phyloP scores from a whole-genome alignment of 2,888 invertebrate species.

The Athripsodes cinereus region DNA sequence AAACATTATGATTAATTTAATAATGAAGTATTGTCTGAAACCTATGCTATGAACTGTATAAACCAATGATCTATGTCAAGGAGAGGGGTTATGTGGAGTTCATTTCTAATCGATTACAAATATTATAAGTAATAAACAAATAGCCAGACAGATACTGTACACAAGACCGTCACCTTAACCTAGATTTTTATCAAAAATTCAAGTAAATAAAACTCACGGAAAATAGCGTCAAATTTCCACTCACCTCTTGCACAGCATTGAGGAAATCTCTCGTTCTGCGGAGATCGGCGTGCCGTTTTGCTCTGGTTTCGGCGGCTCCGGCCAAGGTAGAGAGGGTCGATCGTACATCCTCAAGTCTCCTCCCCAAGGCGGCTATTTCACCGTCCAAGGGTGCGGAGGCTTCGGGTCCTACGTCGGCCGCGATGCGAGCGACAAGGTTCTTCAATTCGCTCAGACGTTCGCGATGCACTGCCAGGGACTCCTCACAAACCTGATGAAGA shows the following conservation, averaged over 20 bases:
- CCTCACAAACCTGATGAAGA: conserved; percentile 65
- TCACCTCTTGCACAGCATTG: conserved; percentile 70
- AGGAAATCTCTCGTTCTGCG: conserved; percentile 59
- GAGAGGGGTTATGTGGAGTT: no score
- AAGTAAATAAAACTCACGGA: no score
- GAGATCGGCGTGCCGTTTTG: conserved; percentile 54
- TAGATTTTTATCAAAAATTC: no score
- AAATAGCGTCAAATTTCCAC: background rate
- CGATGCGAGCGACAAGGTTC: conserved; percentile 70
- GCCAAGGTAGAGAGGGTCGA: conserved; percentile 69
- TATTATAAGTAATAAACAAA: no score
- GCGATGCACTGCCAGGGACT: conserved; percentile 65
- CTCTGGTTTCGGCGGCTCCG: conserved; percentile 69
- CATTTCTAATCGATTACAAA: no score
- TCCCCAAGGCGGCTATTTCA: conserved; percentile 71
- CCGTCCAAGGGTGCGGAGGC: conserved; percentile 65
- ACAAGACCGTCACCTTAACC: no score
- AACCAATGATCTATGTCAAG: no score
- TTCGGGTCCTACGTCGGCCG: conserved; percentile 69
- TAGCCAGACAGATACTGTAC: no score
- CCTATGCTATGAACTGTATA: no score
- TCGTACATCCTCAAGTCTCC: conserved; percentile 67
- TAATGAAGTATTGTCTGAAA: no score
- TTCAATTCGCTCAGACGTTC: conserved; percentile 63
- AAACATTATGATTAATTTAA: no score